Base-by-base conservation (phyloP, 2,113 vertebrate species). In the Ovis canadensis region DNA sequence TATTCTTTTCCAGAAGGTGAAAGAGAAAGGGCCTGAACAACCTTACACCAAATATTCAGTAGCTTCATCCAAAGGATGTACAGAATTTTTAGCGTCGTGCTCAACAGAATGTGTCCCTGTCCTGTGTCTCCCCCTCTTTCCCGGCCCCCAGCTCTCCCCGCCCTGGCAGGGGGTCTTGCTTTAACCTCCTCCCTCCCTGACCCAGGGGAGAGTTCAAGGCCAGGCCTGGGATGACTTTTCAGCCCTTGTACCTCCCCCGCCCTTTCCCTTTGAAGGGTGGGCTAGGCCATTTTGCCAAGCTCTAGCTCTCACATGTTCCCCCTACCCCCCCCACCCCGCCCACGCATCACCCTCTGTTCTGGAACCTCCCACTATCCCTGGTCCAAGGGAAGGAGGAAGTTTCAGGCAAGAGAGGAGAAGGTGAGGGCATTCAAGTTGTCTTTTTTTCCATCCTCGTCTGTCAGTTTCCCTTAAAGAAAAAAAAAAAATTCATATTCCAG, bases 21-120 rank as follows among this genome's bases (percentile, higher is more conserved):
- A 97, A 97, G 94, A 91, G 92, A 96, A 98, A 97, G 89, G 97
- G 96, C 98, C 95, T 57, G 82, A 98, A 97, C 97, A 98, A 98
- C 98, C 95, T 98, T 97, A 98, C 98, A 98, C 98, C 98, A 98
- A 98, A 98, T 98, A 98, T 97, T 97, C 98, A 98, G 96, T 97
- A 98, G 98, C 98, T 98, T 98, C 98, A 98, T 98, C 98, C 98
- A 98, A 98, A 98, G 98, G 98, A 98, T 98, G 98, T 98, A 98
- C 98, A 98, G 97, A 98, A 96, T 98, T 98, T 98, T 98, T 97
- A 98, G 98, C 83, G 55, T 98, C 97, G 93, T 48, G 94, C 96
- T 98, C 96, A 90, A 96, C 95, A 92, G 98, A 98, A 98, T 98
- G 98, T 98, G 97, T 97, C 71, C 96, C 97, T 93, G 82, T 87